A percentile compares a stretch with the other conserved stretches of the same genome.
phyloP scores from a whole-genome alignment of 2,113 vertebrate genomes.

The Corythornis cristatus region DNA sequence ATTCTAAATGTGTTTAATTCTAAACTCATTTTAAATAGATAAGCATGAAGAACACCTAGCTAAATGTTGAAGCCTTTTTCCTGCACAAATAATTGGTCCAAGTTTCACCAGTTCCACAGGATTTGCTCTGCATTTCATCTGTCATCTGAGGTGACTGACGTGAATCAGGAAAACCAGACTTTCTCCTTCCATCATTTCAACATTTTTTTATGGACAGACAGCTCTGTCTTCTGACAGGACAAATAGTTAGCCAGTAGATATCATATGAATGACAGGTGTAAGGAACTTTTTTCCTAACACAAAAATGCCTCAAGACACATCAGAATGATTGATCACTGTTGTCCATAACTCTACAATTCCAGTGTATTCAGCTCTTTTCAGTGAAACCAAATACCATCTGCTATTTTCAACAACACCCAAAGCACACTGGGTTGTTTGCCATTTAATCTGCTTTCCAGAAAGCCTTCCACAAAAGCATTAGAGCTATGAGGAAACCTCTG shows the following conservation, averaged over 20 bases:
- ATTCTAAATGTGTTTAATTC: no score
- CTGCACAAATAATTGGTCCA: background rate
- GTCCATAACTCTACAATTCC: background rate
- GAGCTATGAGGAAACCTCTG: background rate
- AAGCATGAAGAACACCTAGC: background rate
- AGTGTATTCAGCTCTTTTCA: background rate
- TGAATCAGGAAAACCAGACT: background rate
- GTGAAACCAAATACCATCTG: background rate
- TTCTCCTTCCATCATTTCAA: background rate
- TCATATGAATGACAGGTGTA: rapidly evolving
- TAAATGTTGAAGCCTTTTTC: background rate
- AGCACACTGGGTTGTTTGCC: background rate
- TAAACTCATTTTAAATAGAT: no score
- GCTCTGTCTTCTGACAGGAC: background rate
- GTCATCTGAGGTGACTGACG: background rate
- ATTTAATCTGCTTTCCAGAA: background rate
- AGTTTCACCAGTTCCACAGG: background rate
- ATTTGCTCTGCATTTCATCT: background rate
- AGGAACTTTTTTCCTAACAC: background rate
- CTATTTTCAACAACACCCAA: background rate
- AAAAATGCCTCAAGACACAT: background rate
- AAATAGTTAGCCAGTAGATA: background rate
- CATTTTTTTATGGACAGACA: background rate
- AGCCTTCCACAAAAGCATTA: background rate
- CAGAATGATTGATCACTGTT: background rate